Base-by-base conservation (phyloP, 2,888 invertebrate species). In the Hermaeophaga mercurialis region DNA sequence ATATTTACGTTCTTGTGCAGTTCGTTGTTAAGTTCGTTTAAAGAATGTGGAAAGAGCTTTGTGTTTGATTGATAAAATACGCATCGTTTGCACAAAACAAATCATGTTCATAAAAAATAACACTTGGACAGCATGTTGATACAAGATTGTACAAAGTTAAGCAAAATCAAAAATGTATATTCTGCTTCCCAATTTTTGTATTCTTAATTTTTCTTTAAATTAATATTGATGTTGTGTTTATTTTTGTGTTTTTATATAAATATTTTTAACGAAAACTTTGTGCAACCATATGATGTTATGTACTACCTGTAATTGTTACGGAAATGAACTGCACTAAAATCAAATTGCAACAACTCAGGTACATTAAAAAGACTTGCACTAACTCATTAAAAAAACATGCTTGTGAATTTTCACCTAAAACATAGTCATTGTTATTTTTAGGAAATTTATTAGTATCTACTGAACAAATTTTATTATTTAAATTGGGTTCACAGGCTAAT, bases 141-240 rank as follows among this genome's bases (percentile, higher is more conserved):
- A n/a, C 18, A 38, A 48, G 48, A 48, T 48, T 48, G 48, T 48
- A 38, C 36, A 48, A 48, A 48, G 48, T 48, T 48, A n/a, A 47
- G 1, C 9, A 28, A n/a, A n/a, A n/a, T n/a, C n/a, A n/a, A n/a
- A n/a, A n/a, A n/a, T n/a, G n/a, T n/a, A n/a, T n/a, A n/a, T n/a
- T n/a, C n/a, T n/a, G n/a, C n/a, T n/a, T n/a, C 6, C 7, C 31
- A 31, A n/a, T 31, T 22, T 22, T 22, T n/a, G n/a, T n/a, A n/a
- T n/a, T n/a, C n/a, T n/a, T n/a, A n/a, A n/a, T n/a, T n/a, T n/a
- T n/a, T n/a, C n/a, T n/a, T n/a, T n/a, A n/a, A n/a, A n/a, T n/a
- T n/a, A n/a, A n/a, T n/a, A n/a, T n/a, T n/a, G n/a, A n/a, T n/a
- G n/a, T n/a, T n/a, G n/a, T n/a, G n/a, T n/a, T n/a, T n/a, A n/a